Percentiles rank a stretch among this genome's conserved stretches.
These are phyloP conservation scores for Drosophila nigritarsus DNA, from an alignment of 2,888 invertebrate species.

Conservation along the genomic window DNA sequence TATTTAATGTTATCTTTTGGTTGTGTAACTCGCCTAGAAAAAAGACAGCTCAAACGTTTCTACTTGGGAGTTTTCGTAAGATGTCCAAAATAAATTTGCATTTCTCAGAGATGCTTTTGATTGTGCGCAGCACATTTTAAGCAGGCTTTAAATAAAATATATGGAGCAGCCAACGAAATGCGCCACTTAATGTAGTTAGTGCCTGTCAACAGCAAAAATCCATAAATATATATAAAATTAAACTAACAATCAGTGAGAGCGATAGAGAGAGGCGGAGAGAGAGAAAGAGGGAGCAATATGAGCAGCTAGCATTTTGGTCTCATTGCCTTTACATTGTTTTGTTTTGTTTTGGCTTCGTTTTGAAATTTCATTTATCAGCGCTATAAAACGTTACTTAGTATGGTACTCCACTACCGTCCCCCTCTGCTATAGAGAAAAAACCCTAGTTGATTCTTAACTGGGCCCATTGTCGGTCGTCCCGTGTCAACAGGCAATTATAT, in stretches of 20 bases:
- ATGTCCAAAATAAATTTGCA: constrained; percentile 18
- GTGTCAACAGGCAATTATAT: constrained; percentile 83
- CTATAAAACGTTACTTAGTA: constrained; percentile 69
- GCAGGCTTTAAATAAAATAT: constrained; percentile 29
- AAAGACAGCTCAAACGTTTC: constrained; percentile 29
- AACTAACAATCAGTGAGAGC: constrained; percentile 11
- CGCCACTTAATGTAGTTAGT: constrained; percentile 42
- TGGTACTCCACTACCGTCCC: not conserved
- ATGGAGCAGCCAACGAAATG: constrained; percentile 12
- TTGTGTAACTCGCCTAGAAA: constrained; percentile 22
- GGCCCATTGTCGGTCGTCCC: constrained; percentile 69
- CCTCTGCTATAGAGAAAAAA: not conserved
- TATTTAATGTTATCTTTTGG: not conserved
- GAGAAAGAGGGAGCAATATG: not conserved
- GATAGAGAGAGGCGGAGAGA: not conserved
- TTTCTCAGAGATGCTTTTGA: constrained; percentile 22
- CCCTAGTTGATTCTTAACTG: constrained; percentile 24
- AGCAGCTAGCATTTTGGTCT: constrained; percentile 36
- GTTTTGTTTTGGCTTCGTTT: constrained; percentile 66
- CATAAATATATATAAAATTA: constrained; percentile 11
- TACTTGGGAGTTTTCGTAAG: constrained; percentile 29
- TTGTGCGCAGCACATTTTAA: constrained; percentile 18
- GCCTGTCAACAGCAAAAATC: constrained; percentile 36
- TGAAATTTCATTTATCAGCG: constrained; percentile 79
- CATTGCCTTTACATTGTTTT: constrained; percentile 53